Conservation (phyloP, 2,113 vertebrate genomes). For the Thomomys bottae region DNA sequence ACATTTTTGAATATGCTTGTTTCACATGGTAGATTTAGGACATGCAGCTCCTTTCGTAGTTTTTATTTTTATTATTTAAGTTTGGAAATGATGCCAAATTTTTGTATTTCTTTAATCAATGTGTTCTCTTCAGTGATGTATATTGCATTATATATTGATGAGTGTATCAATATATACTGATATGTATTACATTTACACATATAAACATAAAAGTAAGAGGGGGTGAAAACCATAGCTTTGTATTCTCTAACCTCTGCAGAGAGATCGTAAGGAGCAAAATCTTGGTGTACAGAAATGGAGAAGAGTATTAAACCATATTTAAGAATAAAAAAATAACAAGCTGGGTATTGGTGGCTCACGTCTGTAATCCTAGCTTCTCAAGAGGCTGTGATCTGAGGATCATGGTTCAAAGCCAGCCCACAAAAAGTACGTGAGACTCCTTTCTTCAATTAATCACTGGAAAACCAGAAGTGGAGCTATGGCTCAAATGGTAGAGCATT, state of each 20-base stretch:
- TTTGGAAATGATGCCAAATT: conserved; percentile 94
- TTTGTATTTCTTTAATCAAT: conserved; percentile 93
- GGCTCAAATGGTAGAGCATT: too few relatives aligned
- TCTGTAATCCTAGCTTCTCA: too few relatives aligned
- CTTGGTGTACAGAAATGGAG: conserved; percentile 94
- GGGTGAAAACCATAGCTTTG: conserved; percentile 87
- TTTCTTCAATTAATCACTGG: too few relatives aligned
- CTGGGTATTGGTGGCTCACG: too few relatives aligned
- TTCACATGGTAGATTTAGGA: conserved; percentile 89
- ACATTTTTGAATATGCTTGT: conserved; percentile 89
- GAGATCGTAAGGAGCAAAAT: conserved; percentile 79
- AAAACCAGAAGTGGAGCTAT: too few relatives aligned
- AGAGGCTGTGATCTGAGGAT: too few relatives aligned
- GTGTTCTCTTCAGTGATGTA: conserved; percentile 91
- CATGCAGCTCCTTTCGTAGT: conserved; percentile 91
- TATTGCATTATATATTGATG: conserved; percentile 93
- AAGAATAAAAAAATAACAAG: too few relatives aligned
- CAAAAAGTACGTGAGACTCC: too few relatives aligned
- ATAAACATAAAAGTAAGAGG: conserved; percentile 86
- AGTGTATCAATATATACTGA: conserved; percentile 92
- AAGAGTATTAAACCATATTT: conserved; percentile 95
- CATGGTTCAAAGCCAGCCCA: too few relatives aligned
- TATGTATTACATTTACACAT: conserved; percentile 90
- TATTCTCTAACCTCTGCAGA: conserved; percentile 90
- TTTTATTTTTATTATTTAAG: conserved; percentile 93